Percentiles rank a stretch among this genome's conserved stretches.
Evolutionary conservation across 1,140 invertebrate species (phyloP).

Genomic region (Trypoxylus dichotomus): DNA sequence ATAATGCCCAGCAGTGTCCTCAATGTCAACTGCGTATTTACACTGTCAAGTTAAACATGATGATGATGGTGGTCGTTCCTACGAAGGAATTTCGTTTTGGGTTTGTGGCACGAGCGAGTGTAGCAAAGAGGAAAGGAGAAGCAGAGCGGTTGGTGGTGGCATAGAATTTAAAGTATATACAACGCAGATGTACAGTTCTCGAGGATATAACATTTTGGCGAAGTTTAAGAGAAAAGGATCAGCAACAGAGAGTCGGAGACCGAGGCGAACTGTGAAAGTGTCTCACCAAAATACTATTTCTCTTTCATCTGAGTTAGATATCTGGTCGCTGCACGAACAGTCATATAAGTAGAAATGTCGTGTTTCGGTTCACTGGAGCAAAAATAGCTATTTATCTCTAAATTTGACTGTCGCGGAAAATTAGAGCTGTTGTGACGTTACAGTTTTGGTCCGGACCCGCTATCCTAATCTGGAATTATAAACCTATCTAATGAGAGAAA

Average conservation of each 20-base stretch:
- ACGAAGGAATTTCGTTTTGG: background rate
- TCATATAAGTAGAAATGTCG: conserved; percentile 29
- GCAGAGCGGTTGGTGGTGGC: background rate
- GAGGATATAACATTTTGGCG: background rate
- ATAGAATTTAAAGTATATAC: background rate
- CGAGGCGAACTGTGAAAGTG: background rate
- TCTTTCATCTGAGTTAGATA: background rate
- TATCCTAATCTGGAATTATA: conserved; percentile 42
- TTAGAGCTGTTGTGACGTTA: conserved; percentile 40
- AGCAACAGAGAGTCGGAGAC: background rate
- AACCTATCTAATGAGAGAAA: background rate
- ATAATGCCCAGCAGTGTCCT: background rate
- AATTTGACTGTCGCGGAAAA: conserved; percentile 45
- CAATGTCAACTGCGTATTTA: background rate
- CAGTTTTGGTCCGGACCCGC: background rate
- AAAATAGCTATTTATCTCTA: conserved; percentile 46
- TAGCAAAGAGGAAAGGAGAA: background rate
- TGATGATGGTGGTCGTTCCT: background rate
- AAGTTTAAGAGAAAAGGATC: background rate
- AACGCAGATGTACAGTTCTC: background rate
- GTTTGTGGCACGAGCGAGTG: background rate
- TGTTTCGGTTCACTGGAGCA: conserved; percentile 37
- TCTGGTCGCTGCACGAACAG: background rate
- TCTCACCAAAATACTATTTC: background rate
- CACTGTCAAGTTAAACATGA: conserved; percentile 2